Conservation (phyloP, 2,113 vertebrate species). For the Eulemur rufifrons region DNA sequence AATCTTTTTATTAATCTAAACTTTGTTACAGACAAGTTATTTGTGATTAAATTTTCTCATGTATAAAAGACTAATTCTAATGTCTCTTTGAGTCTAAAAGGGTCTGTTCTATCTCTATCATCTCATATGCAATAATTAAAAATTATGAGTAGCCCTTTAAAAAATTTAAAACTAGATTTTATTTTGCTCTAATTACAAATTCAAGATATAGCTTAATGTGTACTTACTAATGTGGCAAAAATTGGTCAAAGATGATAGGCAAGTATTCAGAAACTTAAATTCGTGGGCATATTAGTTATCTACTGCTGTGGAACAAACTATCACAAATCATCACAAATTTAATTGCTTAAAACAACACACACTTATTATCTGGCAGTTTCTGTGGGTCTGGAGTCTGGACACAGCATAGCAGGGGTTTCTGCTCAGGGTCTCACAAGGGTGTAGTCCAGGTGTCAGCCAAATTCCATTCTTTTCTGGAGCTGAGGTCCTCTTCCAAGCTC, state of each 20-base stretch:
- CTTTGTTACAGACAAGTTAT: neutral
- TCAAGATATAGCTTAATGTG: neutral
- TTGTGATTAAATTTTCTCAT: neutral
- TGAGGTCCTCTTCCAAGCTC: neutral
- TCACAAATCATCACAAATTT: neutral
- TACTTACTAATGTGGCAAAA: neutral
- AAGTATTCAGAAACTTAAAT: slow-evolving; percentile 16
- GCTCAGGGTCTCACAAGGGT: neutral
- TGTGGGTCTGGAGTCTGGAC: neutral
- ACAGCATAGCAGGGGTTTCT: neutral
- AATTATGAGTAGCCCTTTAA: neutral
- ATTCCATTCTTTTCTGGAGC: neutral
- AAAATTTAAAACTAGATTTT: slow-evolving; percentile 12
- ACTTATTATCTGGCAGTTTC: neutral
- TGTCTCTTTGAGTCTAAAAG: neutral
- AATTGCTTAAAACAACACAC: neutral
- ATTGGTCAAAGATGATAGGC: neutral
- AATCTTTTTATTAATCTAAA: neutral
- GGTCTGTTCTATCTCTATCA: neutral
- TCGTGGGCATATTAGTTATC: neutral
- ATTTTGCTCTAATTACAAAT: slow-evolving; percentile 38
- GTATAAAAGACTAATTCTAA: neutral
- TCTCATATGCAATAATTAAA: neutral
- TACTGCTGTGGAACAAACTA: neutral
- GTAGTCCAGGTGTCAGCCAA: neutral